Base-by-base conservation (phyloP, 2,888 invertebrate species). In the Adela reaumurella region DNA sequence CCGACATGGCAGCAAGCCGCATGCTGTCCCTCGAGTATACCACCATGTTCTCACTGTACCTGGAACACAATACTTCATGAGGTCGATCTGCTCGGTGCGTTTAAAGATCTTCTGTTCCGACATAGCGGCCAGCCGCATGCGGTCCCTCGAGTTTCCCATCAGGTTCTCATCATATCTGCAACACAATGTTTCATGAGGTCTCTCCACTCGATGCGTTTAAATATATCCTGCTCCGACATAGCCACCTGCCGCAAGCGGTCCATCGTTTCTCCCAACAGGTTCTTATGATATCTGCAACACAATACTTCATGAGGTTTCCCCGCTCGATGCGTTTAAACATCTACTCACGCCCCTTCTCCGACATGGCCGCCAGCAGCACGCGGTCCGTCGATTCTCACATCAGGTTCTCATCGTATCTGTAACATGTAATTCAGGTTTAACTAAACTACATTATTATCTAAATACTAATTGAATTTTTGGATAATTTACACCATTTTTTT, bases 51-150 rank as follows among this genome's bases (percentile, higher is more conserved):
- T n/a, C n/a, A n/a, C n/a, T n/a, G n/a, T n/a, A n/a, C n/a, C n/a
- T 79, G 57, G 1, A 47, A 56, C n/a, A 42, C n/a, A n/a, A n/a
- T n/a, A n/a, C n/a, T n/a, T n/a, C n/a, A 97, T 89, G 0, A 92
- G 86, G 67, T 98, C 97, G 57, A 97, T 82, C 60, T 94, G 88
- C 70, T 98, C 98, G 47, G 97, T 94, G 47, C 98, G 85, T 66
- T 97, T 95, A 68, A 94, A 99, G 57, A 99, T 90, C 71, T 97
- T 97, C 49, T 96, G 94, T 74, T 98, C 98, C 0, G 97, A 97
- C 84, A 98, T 89, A 53, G 90, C 88, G 11, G 94, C 94, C 44
- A 98, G 77, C 0, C 92, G 79, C 1, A 92, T 90, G 59, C 93
- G 86, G 77, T 98, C 98, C 57, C 94, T 97, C 52, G 93, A 96